Conservation (phyloP, 2,113 vertebrate species). For the Daboia siamensis region DNA sequence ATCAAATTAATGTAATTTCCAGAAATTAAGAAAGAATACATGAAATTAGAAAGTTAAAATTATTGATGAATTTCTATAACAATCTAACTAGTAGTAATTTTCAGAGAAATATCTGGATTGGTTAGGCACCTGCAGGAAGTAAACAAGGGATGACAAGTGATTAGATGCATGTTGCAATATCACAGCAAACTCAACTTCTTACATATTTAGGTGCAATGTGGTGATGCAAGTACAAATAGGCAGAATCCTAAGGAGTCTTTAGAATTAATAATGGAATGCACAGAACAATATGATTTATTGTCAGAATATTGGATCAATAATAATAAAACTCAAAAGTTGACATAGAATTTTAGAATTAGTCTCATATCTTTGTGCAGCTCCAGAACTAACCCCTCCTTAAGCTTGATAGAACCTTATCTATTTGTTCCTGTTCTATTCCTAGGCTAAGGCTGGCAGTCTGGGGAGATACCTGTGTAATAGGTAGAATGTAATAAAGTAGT, state of each 20-base stretch:
- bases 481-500: too few species aligned
- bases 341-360: background rate
- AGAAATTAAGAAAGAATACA: conserved; percentile 5
- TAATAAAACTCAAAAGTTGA: background rate
- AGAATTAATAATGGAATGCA: background rate
- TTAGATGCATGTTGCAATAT: background rate
- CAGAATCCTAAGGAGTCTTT: background rate
- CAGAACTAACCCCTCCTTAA: too few species aligned
- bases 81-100: background rate
- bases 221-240: background rate
- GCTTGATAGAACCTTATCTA: too few species aligned
- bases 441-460: too few species aligned
- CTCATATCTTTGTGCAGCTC: too few species aligned
- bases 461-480: too few species aligned
- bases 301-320: background rate
- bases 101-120: background rate
- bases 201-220: background rate
- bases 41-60: background rate
- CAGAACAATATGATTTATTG: background rate
- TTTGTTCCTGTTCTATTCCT: too few species aligned
- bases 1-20: background rate
- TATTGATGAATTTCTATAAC: background rate
- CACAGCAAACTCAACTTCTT: background rate
- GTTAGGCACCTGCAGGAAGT: background rate
- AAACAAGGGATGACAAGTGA: background rate